Evolutionary conservation across 2,113 vertebrate species (phyloP).

Genomic region (Sceloporus undulatus): DNA sequence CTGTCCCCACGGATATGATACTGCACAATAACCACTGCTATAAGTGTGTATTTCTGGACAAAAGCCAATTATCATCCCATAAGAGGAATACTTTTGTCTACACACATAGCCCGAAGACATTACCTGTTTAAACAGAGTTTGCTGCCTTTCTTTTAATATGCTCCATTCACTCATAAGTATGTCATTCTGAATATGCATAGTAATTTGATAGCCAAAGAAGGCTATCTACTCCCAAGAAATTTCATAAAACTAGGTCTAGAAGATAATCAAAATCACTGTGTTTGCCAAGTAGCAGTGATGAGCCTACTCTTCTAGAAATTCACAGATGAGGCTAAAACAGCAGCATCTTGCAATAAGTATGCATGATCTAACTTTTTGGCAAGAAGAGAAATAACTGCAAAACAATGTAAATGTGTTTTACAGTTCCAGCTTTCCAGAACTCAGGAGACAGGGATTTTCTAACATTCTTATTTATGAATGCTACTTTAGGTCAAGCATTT

Average conservation of each 20-base stretch:
- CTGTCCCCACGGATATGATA: background rate
- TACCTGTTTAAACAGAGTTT: background rate
- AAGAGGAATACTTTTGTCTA: background rate
- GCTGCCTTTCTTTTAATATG: background rate
- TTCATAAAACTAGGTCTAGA: background rate
- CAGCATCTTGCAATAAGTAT: conserved; percentile 13
- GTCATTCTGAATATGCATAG: background rate
- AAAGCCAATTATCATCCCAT: background rate
- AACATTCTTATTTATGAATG: conserved; percentile 1
- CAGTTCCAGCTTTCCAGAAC: background rate
- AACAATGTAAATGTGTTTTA: background rate
- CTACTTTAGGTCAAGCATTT: conserved; percentile 6
- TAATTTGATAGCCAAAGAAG: background rate
- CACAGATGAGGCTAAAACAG: background rate
- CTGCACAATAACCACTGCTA: background rate
- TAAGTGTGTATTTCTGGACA: background rate
- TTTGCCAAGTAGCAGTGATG: background rate
- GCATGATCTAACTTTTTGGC: conserved; percentile 14
- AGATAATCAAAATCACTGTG: background rate
- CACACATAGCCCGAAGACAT: background rate
- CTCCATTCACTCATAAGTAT: no score
- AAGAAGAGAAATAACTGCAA: background rate
- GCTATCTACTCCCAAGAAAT: background rate
- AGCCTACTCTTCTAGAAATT: background rate
- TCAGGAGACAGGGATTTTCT: background rate